Base-by-base conservation (phyloP, 2,888 invertebrate species). In the Drosophila falleni region DNA sequence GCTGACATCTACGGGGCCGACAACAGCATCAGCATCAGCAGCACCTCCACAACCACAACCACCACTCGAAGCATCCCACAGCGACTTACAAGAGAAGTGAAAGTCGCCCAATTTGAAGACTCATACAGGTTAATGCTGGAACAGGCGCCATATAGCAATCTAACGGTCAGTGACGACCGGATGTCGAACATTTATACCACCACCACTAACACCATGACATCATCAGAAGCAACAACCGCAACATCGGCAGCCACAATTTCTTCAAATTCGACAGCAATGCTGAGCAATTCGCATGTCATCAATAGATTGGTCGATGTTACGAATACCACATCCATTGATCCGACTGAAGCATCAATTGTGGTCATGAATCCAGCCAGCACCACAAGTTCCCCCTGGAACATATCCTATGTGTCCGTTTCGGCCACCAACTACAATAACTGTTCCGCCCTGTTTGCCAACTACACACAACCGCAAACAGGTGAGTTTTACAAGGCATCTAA, bases 401-500 rank as follows among this genome's bases (percentile, higher is more conserved):
- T 71, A 31, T 74, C 86, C 44, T 58, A 77, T 11, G 50, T 63
- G 33, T 51, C 79, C n/a, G 65, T 72, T n/a, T 64, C 78, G 37
- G 80, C 77, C 68, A 81, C 75, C 58, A 91, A 78, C 61, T 83
- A 78, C 46, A 88, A 88, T 47, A 91, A 89, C 62, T 92, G 91
- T 60, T 90, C 91, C 41, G 78, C 87, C 10, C 67, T 90, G 5
- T 92, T 92, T 71, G 82, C 85, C 86, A 90, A 91, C 77, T 91
- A 89, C 54, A 90, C 89, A 39, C 86, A 86, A 41, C 90, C 90
- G n/a, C 78, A 83, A 59, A 55, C 81, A 76, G 91, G 91, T 91
- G 55, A 88, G 82, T 70, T 33, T 39, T 16, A n/a, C n/a, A 13
- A 3, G 5, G 8, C 11, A 16, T 26, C 6, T 29, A 41, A 2